Evolutionary conservation across 2,888 invertebrate genomes (phyloP).

Genomic region (Cremastinae sp.): DNA sequence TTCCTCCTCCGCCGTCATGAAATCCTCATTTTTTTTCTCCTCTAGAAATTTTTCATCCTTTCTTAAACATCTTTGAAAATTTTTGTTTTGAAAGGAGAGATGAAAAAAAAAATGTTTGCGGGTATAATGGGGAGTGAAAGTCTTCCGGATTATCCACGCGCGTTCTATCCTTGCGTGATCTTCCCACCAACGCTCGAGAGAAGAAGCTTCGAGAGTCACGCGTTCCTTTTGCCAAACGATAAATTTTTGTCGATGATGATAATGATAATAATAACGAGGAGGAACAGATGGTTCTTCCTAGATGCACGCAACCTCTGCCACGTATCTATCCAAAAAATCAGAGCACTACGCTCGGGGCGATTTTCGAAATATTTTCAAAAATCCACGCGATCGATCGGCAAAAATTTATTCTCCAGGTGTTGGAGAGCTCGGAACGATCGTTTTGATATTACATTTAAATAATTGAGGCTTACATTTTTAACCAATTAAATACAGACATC

Average conservation of each 20-base stretch:
- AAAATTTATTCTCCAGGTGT: slow-evolving; percentile 29
- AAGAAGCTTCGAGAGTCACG: slow-evolving; percentile 38
- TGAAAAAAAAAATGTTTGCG: background rate
- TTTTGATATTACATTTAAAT: background rate
- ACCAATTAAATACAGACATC: too few species aligned
- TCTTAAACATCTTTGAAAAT: slow-evolving; percentile 16
- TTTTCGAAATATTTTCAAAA: background rate
- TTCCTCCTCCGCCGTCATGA: slow-evolving; percentile 6
- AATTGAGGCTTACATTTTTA: background rate
- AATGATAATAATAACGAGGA: slow-evolving; percentile 33
- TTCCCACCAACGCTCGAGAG: slow-evolving; percentile 46
- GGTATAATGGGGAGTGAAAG: slow-evolving; percentile 51
- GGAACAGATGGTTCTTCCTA: slow-evolving; percentile 30
- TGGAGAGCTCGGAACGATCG: slow-evolving; percentile 8
- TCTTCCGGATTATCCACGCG: slow-evolving; percentile 56
- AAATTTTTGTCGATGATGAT: slow-evolving; percentile 50
- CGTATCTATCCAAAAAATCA: background rate
- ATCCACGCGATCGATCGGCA: background rate
- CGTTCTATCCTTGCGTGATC: slow-evolving; percentile 32
- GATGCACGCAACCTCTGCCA: slow-evolving; percentile 35
- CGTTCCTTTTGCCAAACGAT: slow-evolving; percentile 33
- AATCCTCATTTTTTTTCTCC: slow-evolving; percentile 8
- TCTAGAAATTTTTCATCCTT: too few species aligned
- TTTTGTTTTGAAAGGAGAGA: slow-evolving; percentile 6
- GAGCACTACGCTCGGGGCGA: background rate